phyloP scores from a whole-genome alignment of 2,113 vertebrate genomes.

The Lepus timidus region DNA sequence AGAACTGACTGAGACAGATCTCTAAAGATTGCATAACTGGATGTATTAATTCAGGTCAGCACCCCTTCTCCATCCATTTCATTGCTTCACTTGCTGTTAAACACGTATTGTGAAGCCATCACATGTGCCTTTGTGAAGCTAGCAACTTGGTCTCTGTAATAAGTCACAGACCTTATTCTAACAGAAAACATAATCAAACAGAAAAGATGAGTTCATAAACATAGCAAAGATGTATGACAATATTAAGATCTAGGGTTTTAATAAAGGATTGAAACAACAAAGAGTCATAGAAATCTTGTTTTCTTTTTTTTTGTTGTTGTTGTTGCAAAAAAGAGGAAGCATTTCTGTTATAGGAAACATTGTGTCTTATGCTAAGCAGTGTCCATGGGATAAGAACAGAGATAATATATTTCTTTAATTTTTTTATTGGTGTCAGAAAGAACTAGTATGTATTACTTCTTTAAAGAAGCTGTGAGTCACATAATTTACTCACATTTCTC shows the following conservation, averaged over 20 bases:
- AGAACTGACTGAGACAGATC: not conserved
- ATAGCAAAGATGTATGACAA: not conserved
- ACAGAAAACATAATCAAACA: not conserved
- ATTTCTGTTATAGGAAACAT: not conserved
- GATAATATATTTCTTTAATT: conserved; percentile 60
- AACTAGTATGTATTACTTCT: not conserved
- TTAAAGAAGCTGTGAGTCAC: not conserved
- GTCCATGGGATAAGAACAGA: conserved; percentile 1
- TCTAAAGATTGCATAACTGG: not conserved
- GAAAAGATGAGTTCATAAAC: conserved; percentile 14
- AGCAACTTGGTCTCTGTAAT: not conserved
- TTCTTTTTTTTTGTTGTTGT: conserved; percentile 5
- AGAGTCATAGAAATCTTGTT: not conserved
- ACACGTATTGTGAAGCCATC: not conserved
- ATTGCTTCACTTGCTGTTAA: not conserved
- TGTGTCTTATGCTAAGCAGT: not conserved
- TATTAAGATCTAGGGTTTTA: conserved; percentile 29
- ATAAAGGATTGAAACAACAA: conserved; percentile 49
- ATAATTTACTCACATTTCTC: conserved; percentile 37
- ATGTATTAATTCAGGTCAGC: not conserved
- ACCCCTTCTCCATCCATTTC: not conserved
- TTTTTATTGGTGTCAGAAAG: conserved; percentile 35
- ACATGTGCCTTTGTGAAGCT: not conserved
- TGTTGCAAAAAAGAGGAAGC: not conserved
- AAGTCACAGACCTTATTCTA: not conserved